These are phyloP conservation scores for Malurus leucopterus DNA, from an alignment of 2,797 vertebrate species.

Conservation along the genomic window DNA sequence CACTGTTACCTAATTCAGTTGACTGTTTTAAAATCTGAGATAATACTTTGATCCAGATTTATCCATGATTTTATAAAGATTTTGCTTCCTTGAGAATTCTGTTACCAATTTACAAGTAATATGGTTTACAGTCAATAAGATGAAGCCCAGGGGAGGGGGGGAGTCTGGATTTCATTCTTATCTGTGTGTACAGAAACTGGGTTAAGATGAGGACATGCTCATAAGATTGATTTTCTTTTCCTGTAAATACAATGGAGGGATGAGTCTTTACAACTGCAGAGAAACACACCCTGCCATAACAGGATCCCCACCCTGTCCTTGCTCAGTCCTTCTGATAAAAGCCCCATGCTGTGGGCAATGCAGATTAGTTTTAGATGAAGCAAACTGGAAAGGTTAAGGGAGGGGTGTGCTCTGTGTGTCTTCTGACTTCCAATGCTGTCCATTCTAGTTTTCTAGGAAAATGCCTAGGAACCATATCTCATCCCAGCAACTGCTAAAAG, in stretches of 20 bases:
- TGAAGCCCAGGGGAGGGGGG: neutral
- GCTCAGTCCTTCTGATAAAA: neutral
- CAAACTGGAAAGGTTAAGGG: neutral
- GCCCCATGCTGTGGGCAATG: neutral
- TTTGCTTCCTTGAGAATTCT: neutral
- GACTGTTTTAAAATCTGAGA: neutral
- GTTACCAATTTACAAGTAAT: neutral
- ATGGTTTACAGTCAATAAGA: neutral
- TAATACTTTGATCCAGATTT: neutral
- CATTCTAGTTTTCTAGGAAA: neutral
- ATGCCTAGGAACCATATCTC: neutral
- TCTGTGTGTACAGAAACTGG: slow-evolving; percentile 11
- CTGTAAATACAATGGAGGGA: slow-evolving; percentile 51
- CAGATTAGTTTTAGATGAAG: neutral
- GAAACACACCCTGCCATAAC: slow-evolving; percentile 27
- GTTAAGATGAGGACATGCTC: slow-evolving; percentile 12
- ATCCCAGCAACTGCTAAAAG: neutral
- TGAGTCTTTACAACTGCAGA: slow-evolving; percentile 21
- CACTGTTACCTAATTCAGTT: neutral
- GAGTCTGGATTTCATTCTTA: slow-evolving; percentile 32
- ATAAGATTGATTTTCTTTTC: slow-evolving; percentile 57
- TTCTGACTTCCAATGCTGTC: neutral
- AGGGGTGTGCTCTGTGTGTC: neutral
- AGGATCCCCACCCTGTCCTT: slow-evolving; percentile 32
- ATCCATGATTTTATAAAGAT: neutral